These are phyloP conservation scores for Platysternon megacephalum DNA, from an alignment of 2,113 vertebrate species.

Conservation along the genomic window DNA sequence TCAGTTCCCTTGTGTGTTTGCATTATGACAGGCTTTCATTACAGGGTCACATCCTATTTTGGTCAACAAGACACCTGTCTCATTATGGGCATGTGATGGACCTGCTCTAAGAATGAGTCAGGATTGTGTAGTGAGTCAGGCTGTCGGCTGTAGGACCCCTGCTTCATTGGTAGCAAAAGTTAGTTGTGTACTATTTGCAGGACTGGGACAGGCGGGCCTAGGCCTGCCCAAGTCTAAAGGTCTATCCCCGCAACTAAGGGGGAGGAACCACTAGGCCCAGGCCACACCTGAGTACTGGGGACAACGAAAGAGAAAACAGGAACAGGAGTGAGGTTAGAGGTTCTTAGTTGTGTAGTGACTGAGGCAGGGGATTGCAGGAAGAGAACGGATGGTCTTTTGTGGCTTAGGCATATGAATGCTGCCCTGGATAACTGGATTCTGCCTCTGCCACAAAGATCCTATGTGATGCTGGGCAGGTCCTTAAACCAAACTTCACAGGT, in stretches of 20 bases:
- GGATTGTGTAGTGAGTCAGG: neutral
- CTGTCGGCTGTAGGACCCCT: rapidly evolving
- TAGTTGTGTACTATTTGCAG: neutral
- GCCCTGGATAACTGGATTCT: neutral
- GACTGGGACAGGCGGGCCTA: too few species aligned
- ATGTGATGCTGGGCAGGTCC: neutral
- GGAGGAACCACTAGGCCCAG: too few species aligned
- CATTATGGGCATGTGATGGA: rapidly evolving
- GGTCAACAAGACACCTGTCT: too few species aligned
- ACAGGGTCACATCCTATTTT: neutral
- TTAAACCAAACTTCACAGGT: too few species aligned
- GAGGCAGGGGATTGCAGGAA: neutral
- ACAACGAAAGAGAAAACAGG: too few species aligned
- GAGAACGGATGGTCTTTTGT: neutral
- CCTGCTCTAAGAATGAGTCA: neutral
- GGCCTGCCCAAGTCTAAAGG: too few species aligned
- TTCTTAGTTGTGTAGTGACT: neutral
- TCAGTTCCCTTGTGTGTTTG: rapidly evolving
- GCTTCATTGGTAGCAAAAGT: neutral
- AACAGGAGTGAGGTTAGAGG: too few species aligned
- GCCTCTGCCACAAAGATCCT: neutral
- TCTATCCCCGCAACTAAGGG: too few species aligned
- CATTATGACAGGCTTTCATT: rapidly evolving
- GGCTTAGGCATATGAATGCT: neutral
- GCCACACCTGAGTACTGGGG: too few species aligned